A percentile compares a stretch with the other conserved stretches of the same genome.
Evolutionary conservation across 2,113 vertebrate genomes (phyloP).

Genomic region (Psammodynastes pulverulentus): DNA sequence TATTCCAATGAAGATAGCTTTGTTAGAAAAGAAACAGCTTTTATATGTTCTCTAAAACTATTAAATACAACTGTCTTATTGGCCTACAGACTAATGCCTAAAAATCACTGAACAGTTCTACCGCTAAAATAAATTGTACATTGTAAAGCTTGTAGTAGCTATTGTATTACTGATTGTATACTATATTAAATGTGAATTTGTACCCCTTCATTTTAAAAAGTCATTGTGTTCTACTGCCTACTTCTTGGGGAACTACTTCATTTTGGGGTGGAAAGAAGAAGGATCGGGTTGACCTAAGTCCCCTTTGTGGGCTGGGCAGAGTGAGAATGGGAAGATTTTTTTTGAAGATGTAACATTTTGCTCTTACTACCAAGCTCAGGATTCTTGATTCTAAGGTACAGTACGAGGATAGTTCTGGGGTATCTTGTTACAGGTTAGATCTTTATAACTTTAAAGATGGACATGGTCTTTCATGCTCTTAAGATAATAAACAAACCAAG

Average conservation of each 20-base stretch:
- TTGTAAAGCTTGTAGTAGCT: constrained; percentile 89
- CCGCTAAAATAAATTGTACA: constrained; percentile 96
- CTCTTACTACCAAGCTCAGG: constrained; percentile 85
- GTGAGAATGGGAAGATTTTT: constrained; percentile 63
- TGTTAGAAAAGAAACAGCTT: constrained; percentile 74
- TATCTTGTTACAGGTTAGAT: constrained; percentile 68
- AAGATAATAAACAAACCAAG: constrained; percentile 56
- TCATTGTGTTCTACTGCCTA: constrained; percentile 82
- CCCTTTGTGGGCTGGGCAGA: constrained; percentile 64
- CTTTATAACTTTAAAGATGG: constrained; percentile 71
- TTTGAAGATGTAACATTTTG: constrained; percentile 75
- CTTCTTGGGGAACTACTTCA: constrained; percentile 43
- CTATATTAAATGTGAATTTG: constrained; percentile 86
- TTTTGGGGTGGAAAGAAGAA: neutral
- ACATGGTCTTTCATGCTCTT: constrained; percentile 63
- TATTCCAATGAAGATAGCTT: constrained; percentile 70
- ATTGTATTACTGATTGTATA: constrained; percentile 80
- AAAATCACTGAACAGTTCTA: constrained; percentile 96
- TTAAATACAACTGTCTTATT: constrained; percentile 78
- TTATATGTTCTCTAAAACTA: constrained; percentile 81
- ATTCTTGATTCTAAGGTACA: constrained; percentile 83
- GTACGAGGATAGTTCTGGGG: constrained; percentile 75
- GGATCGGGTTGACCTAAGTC: constrained; percentile 67
- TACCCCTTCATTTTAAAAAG: constrained; percentile 83
- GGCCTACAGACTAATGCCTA: constrained; percentile 81